Evolutionary conservation across 1,140 invertebrate species (phyloP).

Genomic region (Pseudomyrmex flavicornis): DNA sequence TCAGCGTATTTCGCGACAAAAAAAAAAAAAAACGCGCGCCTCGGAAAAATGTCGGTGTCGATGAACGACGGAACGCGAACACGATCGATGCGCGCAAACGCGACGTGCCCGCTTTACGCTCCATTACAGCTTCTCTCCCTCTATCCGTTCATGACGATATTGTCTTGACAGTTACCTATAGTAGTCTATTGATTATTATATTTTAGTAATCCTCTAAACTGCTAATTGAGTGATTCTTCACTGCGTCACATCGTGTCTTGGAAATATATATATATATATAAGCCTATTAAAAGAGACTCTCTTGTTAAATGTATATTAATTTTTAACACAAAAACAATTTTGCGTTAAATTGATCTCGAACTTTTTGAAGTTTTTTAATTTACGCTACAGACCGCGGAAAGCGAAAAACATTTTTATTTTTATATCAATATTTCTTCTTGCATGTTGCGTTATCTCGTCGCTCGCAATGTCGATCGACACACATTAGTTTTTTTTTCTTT

Average conservation of each 20-base stretch:
- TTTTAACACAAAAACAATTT: too few relatives aligned
- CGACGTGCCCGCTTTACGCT: not conserved
- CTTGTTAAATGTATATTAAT: too few relatives aligned
- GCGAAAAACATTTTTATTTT: not conserved
- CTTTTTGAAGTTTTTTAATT: not conserved
- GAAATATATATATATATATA: not conserved
- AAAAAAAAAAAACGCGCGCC: conserved; percentile 40
- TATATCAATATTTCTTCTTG: not conserved
- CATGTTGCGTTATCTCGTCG: not conserved
- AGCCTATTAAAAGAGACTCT: too few relatives aligned
- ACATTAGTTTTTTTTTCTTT: not conserved
- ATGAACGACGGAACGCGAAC: not conserved
- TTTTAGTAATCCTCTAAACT: not conserved
- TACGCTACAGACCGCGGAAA: not conserved
- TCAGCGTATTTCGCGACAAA: not conserved
- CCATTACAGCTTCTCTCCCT: too few relatives aligned
- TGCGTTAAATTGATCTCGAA: too few relatives aligned
- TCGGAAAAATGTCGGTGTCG: conserved; percentile 38
- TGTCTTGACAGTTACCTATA: not conserved
- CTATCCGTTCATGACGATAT: too few relatives aligned
- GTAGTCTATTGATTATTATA: not conserved
- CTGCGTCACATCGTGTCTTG: not conserved
- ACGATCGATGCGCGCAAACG: conserved; percentile 31
- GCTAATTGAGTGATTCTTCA: not conserved
- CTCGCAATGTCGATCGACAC: not conserved